These are phyloP conservation scores for Macheiramphus alcinus DNA, from an alignment of 2,113 vertebrate species.

Conservation along the genomic window DNA sequence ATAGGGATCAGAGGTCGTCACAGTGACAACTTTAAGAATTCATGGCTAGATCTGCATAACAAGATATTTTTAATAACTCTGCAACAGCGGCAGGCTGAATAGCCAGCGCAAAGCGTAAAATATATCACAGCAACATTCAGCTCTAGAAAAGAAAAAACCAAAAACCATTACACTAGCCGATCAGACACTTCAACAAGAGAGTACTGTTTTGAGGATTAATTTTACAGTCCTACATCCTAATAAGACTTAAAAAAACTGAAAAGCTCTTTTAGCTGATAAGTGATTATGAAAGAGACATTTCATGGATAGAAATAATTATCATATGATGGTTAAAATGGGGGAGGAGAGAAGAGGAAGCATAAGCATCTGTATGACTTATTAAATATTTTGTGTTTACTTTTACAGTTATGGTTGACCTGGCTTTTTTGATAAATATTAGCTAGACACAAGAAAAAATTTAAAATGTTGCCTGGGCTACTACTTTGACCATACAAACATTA, in stretches of 20 bases:
- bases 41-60: slow-evolving; percentile 49
- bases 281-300: fast-evolving
- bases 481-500: background rate
- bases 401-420: background rate
- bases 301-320: background rate
- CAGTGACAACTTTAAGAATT: slow-evolving; percentile 21
- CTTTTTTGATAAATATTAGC: background rate
- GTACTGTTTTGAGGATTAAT: background rate
- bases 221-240: background rate
- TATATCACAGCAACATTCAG: background rate
- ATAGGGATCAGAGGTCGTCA: slow-evolving; percentile 30
- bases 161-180: background rate
- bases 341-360: background rate
- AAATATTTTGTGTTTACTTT: background rate
- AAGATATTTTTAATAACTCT: slow-evolving; percentile 49
- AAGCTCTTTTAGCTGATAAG: background rate
- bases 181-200: background rate
- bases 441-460: background rate
- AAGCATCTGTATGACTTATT: background rate
- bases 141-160: background rate
- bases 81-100: background rate
- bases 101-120: background rate
- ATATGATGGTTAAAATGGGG: background rate
- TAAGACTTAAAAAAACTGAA: background rate
- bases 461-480: background rate